These are phyloP conservation scores for Cricetomys ansorgei DNA, from an alignment of 2,113 vertebrate genomes.

Conservation along the genomic window DNA sequence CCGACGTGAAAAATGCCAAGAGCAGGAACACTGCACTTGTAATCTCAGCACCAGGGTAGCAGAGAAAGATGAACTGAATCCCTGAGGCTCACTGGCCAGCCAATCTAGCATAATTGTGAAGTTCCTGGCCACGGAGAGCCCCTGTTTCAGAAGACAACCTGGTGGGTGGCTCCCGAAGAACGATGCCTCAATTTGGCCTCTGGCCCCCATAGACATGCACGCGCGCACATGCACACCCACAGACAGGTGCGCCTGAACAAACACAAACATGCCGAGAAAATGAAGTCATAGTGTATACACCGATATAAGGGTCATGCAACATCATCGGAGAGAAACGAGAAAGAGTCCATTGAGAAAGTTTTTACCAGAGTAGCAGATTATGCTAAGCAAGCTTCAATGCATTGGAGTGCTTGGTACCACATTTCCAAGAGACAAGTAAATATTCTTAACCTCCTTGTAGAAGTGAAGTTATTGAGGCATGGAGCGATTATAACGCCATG, in stretches of 20 bases:
- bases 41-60: neutral
- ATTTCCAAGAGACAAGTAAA: constrained; percentile 58
- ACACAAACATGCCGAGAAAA: neutral
- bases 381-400: neutral
- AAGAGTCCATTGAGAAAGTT: neutral
- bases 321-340: neutral
- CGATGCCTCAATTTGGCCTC: neutral
- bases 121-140: neutral
- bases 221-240: too few relatives aligned
- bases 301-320: neutral
- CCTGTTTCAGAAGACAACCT: neutral
- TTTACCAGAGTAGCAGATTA: neutral
- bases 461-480: constrained; percentile 45
- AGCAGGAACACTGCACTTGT: too few relatives aligned
- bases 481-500: constrained; percentile 33
- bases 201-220: too few relatives aligned
- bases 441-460: constrained; percentile 9
- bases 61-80: neutral
- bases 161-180: neutral
- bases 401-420: neutral
- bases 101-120: neutral
- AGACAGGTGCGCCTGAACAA: too few relatives aligned
- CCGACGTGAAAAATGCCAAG: neutral
- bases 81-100: neutral
- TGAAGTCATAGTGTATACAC: neutral